These are phyloP conservation scores for Eupeodes luniger DNA, from an alignment of 2,888 invertebrate genomes.

Conservation along the genomic window DNA sequence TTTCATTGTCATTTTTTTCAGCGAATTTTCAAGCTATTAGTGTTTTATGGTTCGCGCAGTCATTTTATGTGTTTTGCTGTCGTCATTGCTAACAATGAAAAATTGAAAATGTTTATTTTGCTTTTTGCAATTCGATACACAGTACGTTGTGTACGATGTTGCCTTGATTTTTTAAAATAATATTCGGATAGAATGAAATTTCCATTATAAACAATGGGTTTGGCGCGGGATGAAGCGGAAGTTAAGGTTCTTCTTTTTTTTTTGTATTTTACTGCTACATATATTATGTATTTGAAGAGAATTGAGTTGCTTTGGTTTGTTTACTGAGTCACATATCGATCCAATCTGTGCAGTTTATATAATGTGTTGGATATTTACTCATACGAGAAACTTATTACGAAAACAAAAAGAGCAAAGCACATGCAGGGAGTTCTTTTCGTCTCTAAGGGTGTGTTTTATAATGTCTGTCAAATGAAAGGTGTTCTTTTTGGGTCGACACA, in stretches of 20 bases:
- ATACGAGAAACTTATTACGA: constrained; percentile 18
- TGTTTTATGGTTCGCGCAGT: constrained; percentile 59
- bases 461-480: constrained; percentile 12
- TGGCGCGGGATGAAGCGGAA: constrained; percentile 27
- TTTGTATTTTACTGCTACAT: not conserved
- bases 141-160: not conserved
- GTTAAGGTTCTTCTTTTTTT: not conserved
- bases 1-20: constrained; percentile 30
- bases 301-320: constrained; percentile 50
- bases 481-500: not conserved
- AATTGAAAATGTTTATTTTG: constrained; percentile 50
- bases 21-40: constrained; percentile 40
- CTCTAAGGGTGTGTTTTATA: constrained; percentile 19
- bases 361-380: constrained; percentile 44
- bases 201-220: constrained; percentile 49
- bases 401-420: constrained; percentile 2
- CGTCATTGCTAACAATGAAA: constrained; percentile 65
- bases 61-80: constrained; percentile 52
- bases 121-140: constrained; percentile 55
- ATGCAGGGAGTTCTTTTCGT: not conserved
- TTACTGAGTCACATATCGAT: constrained; percentile 64
- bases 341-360: constrained; percentile 29
- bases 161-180: constrained; percentile 9
- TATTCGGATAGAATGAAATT: constrained; percentile 47
- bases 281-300: not conserved